Evolutionary conservation across 2,888 invertebrate genomes (phyloP).

Genomic region (Catocala sponsa): DNA sequence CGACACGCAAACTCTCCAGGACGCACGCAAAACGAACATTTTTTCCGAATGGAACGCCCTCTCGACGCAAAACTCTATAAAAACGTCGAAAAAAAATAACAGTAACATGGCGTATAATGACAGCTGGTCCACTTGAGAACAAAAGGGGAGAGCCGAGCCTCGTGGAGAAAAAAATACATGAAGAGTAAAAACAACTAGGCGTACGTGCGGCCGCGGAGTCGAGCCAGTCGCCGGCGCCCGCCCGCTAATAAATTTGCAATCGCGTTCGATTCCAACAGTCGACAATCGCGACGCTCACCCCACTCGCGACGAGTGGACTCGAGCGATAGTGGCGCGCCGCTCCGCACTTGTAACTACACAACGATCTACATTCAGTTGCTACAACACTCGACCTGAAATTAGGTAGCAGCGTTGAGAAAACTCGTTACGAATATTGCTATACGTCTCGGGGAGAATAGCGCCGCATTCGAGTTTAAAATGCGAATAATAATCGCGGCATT

Average conservation of each 20-base stretch:
- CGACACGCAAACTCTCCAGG: conserved; percentile 83
- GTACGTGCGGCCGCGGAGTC: conserved; percentile 68
- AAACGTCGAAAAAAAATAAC: conserved; percentile 87
- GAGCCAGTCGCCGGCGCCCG: conserved; percentile 66
- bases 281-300: conserved; percentile 67
- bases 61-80: conserved; percentile 86
- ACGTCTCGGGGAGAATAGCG: conserved; percentile 84
- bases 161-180: conserved; percentile 86
- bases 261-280: conserved; percentile 76
- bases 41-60: conserved; percentile 87
- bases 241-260: conserved; percentile 86
- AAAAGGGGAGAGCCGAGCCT: conserved; percentile 86
- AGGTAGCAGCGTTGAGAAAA: conserved; percentile 83
- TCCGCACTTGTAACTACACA: conserved; percentile 47
- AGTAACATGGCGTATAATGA: conserved; percentile 89
- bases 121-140: conserved; percentile 89
- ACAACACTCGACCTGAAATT: conserved; percentile 82
- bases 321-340: conserved; percentile 49
- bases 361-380: conserved; percentile 58
- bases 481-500: conserved; percentile 87
- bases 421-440: conserved; percentile 87
- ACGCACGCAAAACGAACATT: conserved; percentile 88
- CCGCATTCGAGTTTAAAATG: conserved; percentile 87
- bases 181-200: conserved; percentile 85
- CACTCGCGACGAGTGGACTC: conserved; percentile 68